phyloP scores from a whole-genome alignment of 1,140 invertebrate genomes.

The Pogonomyrmex californicus region DNA sequence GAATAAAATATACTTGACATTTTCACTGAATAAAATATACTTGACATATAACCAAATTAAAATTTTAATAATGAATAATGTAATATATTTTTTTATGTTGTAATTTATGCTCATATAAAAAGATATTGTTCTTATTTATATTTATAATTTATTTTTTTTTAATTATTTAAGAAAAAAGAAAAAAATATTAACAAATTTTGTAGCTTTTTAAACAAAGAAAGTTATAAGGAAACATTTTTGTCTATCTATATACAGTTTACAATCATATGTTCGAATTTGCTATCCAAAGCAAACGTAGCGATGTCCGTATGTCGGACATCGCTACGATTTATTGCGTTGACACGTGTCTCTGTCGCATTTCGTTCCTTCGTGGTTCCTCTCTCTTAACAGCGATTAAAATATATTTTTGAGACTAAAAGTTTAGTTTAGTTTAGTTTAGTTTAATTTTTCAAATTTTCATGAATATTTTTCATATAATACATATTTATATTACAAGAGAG shows the following conservation, averaged over 20 bases:
- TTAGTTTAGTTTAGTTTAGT: slow-evolving; percentile 2
- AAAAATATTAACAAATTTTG: background rate
- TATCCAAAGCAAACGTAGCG: slow-evolving; percentile 81
- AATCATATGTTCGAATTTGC: slow-evolving; percentile 70
- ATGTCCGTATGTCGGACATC: slow-evolving; percentile 78
- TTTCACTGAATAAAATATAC: background rate
- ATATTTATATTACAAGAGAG: background rate
- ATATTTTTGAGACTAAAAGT: slow-evolving; percentile 67
- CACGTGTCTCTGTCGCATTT: slow-evolving; percentile 80
- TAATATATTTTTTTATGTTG: background rate
- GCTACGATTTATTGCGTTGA: slow-evolving; percentile 85
- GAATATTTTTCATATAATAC: background rate
- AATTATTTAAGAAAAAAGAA: background rate
- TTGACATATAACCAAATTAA: background rate
- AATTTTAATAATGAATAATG: slow-evolving; percentile 2
- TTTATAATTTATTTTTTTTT: background rate
- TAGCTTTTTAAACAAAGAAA: slow-evolving; percentile 12
- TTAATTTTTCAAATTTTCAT: slow-evolving; percentile 64
- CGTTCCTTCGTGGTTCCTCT: slow-evolving; percentile 47
- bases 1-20: background rate
- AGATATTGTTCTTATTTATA: background rate
- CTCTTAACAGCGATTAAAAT: slow-evolving; percentile 75
- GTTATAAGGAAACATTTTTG: slow-evolving; percentile 48
- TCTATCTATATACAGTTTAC: slow-evolving; percentile 63
- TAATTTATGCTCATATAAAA: background rate